A percentile compares a stretch with the other conserved stretches of the same genome.
Evolutionary conservation across 2,888 invertebrate genomes (phyloP).

Genomic region (Teleiodes luculella): DNA sequence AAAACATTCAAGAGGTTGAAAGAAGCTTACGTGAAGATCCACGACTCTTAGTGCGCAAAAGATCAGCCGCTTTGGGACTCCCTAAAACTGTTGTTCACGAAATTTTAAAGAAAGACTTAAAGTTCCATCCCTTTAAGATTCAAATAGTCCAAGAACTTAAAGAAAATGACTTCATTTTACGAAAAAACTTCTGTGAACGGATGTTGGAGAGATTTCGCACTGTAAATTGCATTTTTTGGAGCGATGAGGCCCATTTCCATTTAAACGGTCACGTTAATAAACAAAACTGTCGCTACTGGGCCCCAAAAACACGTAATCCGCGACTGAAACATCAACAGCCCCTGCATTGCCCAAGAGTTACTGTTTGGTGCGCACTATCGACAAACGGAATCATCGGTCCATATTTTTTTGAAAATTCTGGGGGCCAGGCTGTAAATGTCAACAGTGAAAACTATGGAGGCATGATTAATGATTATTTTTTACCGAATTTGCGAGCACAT

Average conservation of each 20-base stretch:
- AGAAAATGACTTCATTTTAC: slow-evolving; percentile 11
- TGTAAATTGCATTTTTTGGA: slow-evolving; percentile 16
- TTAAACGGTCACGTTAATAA: slow-evolving; percentile 16
- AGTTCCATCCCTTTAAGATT: slow-evolving; percentile 27
- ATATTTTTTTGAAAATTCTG: slow-evolving; percentile 8
- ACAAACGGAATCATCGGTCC: too few relatives aligned
- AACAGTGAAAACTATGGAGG: slow-evolving; percentile 14
- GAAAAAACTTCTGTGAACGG: slow-evolving; percentile 17
- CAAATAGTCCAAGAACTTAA: slow-evolving; percentile 21
- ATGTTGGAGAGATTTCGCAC: slow-evolving; percentile 21
- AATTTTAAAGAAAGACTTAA: slow-evolving; percentile 25
- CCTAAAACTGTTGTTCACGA: slow-evolving; percentile 21
- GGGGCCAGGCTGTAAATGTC: not conserved
- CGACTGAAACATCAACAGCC: too few relatives aligned
- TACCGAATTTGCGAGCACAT: slow-evolving; percentile 20
- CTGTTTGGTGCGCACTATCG: too few relatives aligned
- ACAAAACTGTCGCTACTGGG: too few relatives aligned
- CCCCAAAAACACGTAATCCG: slow-evolving; percentile 12
- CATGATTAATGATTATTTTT: slow-evolving; percentile 19
- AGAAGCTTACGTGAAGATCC: slow-evolving; percentile 12
- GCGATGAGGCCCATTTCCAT: slow-evolving; percentile 34
- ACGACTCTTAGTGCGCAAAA: slow-evolving; percentile 18
- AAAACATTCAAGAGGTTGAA: not conserved
- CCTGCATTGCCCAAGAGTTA: too few relatives aligned
- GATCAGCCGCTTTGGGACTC: slow-evolving; percentile 20